Evolutionary conservation across 2,888 invertebrate genomes (phyloP).

Genomic region (Brenthis ino): DNA sequence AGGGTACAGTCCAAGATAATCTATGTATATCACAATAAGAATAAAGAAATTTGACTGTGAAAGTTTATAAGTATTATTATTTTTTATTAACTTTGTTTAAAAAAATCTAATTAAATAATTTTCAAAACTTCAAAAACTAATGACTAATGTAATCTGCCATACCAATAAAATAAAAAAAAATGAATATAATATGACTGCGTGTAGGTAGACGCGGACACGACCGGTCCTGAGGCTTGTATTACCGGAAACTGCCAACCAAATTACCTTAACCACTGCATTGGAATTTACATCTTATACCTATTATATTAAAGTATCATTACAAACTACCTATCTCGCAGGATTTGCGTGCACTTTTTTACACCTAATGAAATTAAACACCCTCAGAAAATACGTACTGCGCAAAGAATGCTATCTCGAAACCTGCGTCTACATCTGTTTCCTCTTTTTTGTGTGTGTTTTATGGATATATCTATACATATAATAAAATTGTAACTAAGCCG

Average conservation of each 20-base stretch:
- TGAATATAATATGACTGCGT: slow-evolving; percentile 50
- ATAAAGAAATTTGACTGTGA: no score
- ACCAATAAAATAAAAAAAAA: slow-evolving; percentile 30
- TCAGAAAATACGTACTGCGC: slow-evolving; percentile 45
- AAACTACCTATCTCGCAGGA: slow-evolving; percentile 33
- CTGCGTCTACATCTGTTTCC: slow-evolving; percentile 22
- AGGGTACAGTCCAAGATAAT: no score
- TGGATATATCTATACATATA: background rate
- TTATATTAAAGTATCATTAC: slow-evolving; percentile 27
- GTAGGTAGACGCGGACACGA: slow-evolving; percentile 66
- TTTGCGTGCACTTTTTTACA: slow-evolving; percentile 53
- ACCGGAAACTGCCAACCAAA: slow-evolving; percentile 66
- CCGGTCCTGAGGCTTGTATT: slow-evolving; percentile 59
- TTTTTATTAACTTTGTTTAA: no score
- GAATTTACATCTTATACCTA: slow-evolving; percentile 44
- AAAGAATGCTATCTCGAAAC: slow-evolving; percentile 21
- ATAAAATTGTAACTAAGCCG: no score
- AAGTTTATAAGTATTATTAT: no score
- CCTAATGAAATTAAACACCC: slow-evolving; percentile 57
- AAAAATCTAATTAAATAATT: no score
- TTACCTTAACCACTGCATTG: slow-evolving; percentile 48
- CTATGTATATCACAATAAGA: no score
- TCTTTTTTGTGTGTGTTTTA: slow-evolving; percentile 9
- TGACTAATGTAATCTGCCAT: background rate
- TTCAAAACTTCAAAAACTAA: no score